Base-by-base conservation (phyloP, 1,140 invertebrate genomes). In the Drosophila seguyi region DNA sequence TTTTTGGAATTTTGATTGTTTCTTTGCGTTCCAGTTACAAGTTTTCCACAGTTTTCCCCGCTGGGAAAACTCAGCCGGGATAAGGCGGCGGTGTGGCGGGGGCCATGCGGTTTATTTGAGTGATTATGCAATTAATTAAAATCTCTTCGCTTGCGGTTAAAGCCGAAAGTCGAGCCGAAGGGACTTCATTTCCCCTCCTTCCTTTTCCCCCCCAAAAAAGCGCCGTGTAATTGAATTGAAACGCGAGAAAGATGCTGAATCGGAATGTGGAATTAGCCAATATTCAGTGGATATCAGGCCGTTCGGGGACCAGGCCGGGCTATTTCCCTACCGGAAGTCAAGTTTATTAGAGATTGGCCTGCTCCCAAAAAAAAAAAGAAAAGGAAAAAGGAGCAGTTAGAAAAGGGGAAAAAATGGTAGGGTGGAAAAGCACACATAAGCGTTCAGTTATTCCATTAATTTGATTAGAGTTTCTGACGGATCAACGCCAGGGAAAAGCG, bases 101-200 rank as follows among this genome's bases (percentile, higher is more conserved):
- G 20, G 42, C 16, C 29, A n/a, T 77, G 84, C 27, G 80, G 84
- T 88, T 88, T 80, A 78, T 88, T 90, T 78, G 73, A 88, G 72
- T 84, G 77, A 88, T 88, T 88, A 88, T 88, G 68, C 84, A 88
- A 88, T 88, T 88, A 88, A 88, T 84, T 88, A 88, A 75, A 88
- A 90, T 84, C 75, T 78, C 73, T 71, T 80, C 66, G 76, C 63
- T 61, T 65, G 67, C 50, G 71, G 80, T 79, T 59, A 60, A 79
- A 67, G 71, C 47, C 73, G 22, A 55, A 53, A 34, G 29, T 63
- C 27, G 6, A 59, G 44, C 67, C 22, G 14, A n/a, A 20, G 62
- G 62, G 48, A 45, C 42, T 53, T 16, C 18, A 39, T 39, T 18
- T 4, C 25, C 18, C 16, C 2, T 13, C 6, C 6, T 18, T 7